Percentiles rank a stretch among this genome's conserved stretches.
These are phyloP conservation scores for Zelleria hepariella DNA, from an alignment of 2,888 invertebrate genomes.

Conservation along the genomic window DNA sequence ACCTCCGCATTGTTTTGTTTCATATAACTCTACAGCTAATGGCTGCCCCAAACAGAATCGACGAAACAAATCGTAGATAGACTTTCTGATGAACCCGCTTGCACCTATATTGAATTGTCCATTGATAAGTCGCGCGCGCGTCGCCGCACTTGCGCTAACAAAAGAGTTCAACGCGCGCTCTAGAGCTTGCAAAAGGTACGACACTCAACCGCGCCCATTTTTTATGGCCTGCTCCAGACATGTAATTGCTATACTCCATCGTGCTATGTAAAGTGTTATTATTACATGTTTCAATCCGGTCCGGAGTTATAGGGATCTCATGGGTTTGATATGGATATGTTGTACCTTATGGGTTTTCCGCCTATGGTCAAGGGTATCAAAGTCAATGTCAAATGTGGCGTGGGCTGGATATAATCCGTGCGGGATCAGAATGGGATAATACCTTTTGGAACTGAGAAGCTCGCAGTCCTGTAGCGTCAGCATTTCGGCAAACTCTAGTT, in stretches of 20 bases:
- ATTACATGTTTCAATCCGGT: not conserved
- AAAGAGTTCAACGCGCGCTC: constrained; percentile 47
- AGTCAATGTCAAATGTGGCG: no score
- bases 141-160: constrained; percentile 12
- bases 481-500: no score
- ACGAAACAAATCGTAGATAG: no score
- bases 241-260: not conserved
- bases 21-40: not conserved
- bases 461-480: no score
- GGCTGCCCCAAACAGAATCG: no score
- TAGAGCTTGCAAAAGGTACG: constrained; percentile 4
- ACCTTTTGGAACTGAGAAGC: no score
- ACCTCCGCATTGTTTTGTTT: not conserved
- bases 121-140: not conserved
- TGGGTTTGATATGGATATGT: no score
- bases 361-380: no score
- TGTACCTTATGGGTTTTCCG: no score
- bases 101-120: not conserved
- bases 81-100: not conserved
- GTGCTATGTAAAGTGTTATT: not conserved
- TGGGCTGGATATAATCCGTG: no score
- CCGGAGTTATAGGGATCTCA: not conserved
- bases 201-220: not conserved
- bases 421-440: no score
- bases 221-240: not conserved